Percentiles rank a stretch among this genome's conserved stretches.
These are phyloP conservation scores for Hemicrepidius hirtus DNA, from an alignment of 2,888 invertebrate genomes.

Conservation along the genomic window DNA sequence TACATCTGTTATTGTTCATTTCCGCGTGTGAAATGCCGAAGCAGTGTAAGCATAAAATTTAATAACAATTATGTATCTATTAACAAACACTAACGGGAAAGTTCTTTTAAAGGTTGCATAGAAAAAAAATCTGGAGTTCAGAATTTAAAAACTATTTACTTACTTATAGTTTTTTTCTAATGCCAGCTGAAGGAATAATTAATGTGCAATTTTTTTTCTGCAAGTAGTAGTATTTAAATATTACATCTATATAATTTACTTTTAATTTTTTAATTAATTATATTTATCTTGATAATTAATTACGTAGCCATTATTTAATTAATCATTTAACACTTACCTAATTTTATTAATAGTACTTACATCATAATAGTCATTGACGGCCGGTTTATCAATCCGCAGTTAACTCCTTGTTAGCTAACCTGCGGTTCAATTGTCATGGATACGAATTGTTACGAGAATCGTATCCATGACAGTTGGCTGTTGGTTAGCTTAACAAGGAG, in stretches of 20 bases:
- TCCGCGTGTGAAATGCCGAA: slow-evolving; percentile 45
- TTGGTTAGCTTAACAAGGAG: too few relatives aligned
- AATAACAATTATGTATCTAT: slow-evolving; percentile 6
- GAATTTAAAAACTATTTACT: too few relatives aligned
- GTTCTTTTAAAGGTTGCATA: background rate
- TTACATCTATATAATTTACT: background rate
- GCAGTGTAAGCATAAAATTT: slow-evolving; percentile 18
- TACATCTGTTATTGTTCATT: slow-evolving; percentile 54
- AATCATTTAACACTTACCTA: background rate
- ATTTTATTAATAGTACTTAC: too few relatives aligned
- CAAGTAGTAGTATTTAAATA: background rate
- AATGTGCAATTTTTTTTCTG: background rate
- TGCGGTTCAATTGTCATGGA: too few relatives aligned
- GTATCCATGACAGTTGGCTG: too few relatives aligned
- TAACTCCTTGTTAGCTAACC: too few relatives aligned
- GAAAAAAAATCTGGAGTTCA: background rate
- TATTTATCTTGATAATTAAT: background rate
- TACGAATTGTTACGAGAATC: too few relatives aligned
- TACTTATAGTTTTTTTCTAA: background rate
- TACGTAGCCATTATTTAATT: background rate
- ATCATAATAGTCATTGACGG: too few relatives aligned
- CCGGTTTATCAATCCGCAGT: too few relatives aligned
- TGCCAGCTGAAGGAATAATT: background rate
- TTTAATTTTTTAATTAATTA: background rate
- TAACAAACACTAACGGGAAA: background rate